phyloP scores from a whole-genome alignment of 2,888 invertebrate genomes.

The Pterostichus madidus region DNA sequence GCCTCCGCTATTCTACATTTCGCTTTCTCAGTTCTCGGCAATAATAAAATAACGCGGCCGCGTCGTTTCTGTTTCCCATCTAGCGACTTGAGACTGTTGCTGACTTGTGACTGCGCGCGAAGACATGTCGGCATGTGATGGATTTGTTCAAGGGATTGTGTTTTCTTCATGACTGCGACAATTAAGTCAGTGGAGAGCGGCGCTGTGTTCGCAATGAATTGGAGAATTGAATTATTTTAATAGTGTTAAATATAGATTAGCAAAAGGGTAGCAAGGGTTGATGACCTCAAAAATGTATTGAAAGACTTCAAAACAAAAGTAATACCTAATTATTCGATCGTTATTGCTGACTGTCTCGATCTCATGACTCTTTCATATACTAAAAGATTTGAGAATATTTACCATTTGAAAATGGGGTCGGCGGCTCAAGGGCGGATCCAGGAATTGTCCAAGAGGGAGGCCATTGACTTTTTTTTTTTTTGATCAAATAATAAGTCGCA shows the following conservation, averaged over 20 bases:
- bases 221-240: slow-evolving; percentile 41
- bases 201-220: slow-evolving; percentile 1
- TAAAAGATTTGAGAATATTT: too few species aligned
- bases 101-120: not conserved
- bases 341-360: too few species aligned
- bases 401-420: too few species aligned
- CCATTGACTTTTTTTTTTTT: too few species aligned
- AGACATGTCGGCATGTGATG: slow-evolving; percentile 20
- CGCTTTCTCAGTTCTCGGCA: slow-evolving; percentile 18
- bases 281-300: not conserved
- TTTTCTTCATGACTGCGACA: slow-evolving; percentile 45
- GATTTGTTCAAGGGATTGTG: slow-evolving; percentile 33
- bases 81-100: not conserved
- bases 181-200: slow-evolving; percentile 10
- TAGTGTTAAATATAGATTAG: slow-evolving; percentile 22
- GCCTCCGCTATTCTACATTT: slow-evolving; percentile 38
- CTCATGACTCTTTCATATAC: too few species aligned
- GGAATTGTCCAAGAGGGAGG: too few species aligned
- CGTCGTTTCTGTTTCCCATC: slow-evolving; percentile 15
- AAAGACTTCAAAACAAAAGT: too few species aligned
- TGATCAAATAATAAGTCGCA: too few species aligned
- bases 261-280: slow-evolving; percentile 12
- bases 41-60: slow-evolving; percentile 12
- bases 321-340: too few species aligned
- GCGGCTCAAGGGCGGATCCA: too few species aligned